Percentiles rank a stretch among this genome's conserved stretches.
These are phyloP conservation scores for Rana temporaria DNA, from an alignment of 2,113 vertebrate genomes.

Conservation along the genomic window DNA sequence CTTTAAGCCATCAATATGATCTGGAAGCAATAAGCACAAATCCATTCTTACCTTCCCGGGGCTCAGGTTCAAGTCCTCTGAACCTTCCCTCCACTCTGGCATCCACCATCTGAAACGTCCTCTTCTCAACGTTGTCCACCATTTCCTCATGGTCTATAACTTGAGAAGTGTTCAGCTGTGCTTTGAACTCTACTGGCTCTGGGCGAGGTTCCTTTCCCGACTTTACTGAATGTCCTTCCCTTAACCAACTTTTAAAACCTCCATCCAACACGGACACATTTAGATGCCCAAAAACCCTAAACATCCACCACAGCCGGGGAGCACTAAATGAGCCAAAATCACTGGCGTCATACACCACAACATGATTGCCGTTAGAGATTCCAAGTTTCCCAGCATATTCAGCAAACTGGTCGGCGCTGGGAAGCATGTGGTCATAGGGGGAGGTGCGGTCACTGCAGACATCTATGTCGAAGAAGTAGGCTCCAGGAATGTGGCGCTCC, in stretches of 20 bases:
- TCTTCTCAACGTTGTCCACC: constrained; percentile 79
- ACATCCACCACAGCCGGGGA: constrained; percentile 97
- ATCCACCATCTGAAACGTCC: constrained; percentile 84
- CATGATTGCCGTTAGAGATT: constrained; percentile 82
- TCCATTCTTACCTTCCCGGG: constrained; percentile 81
- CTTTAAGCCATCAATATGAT: no score
- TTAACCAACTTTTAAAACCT: constrained; percentile 85
- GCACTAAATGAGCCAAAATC: constrained; percentile 86
- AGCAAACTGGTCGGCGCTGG: constrained; percentile 75
- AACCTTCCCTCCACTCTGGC: constrained; percentile 82
- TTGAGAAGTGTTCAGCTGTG: constrained; percentile 73
- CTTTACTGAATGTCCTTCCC: constrained; percentile 72
- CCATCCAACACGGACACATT: constrained; percentile 89
- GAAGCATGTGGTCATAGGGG: constrained; percentile 87
- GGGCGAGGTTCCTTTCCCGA: constrained; percentile 71
- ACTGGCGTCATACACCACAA: constrained; percentile 92
- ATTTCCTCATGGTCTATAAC: constrained; percentile 85
- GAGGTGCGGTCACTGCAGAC: constrained; percentile 84
- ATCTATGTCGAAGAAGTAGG: constrained; percentile 88
- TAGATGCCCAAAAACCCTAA: constrained; percentile 86
- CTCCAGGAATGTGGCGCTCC: constrained; percentile 84
- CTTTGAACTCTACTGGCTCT: constrained; percentile 70
- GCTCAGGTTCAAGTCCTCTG: constrained; percentile 87
- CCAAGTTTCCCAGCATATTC: constrained; percentile 83
- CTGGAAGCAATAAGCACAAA: not conserved